phyloP scores from a whole-genome alignment of 2,113 vertebrate genomes.

The Megaceryle torquata region DNA sequence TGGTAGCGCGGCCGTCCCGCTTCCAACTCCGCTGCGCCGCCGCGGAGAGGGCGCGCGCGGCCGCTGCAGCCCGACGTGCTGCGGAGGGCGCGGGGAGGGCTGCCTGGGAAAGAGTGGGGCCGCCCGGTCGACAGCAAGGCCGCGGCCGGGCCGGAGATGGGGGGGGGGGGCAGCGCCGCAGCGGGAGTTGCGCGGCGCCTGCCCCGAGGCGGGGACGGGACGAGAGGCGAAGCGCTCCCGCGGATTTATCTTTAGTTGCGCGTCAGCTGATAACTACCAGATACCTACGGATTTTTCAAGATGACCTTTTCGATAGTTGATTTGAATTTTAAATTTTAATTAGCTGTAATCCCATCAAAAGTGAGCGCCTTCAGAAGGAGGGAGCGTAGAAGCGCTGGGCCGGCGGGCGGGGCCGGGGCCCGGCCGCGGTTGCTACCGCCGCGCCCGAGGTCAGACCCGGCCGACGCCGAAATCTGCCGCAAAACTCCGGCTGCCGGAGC shows the following conservation, averaged over 20 bases:
- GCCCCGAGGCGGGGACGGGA: background rate
- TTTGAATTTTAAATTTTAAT: slow-evolving; percentile 58
- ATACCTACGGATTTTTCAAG: slow-evolving; percentile 6
- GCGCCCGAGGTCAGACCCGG: background rate
- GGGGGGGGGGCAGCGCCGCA: too few species aligned
- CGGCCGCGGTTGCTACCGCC: background rate
- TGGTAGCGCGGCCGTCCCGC: background rate
- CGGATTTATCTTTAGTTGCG: background rate
- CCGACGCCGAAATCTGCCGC: background rate
- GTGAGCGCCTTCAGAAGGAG: background rate
- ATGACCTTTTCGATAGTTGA: slow-evolving; percentile 53
- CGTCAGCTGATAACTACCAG: slow-evolving; percentile 24
- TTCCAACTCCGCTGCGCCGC: background rate
- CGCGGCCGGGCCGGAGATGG: background rate
- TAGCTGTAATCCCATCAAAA: slow-evolving; percentile 28
- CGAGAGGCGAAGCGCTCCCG: background rate
- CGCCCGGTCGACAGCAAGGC: slow-evolving; percentile 10
- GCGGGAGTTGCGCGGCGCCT: background rate
- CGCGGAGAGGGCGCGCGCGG: background rate
- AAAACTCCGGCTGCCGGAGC: background rate
- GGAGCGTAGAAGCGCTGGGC: background rate
- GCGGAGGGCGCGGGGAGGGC: slow-evolving; percentile 56
- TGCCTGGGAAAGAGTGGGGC: background rate
- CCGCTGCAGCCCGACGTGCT: background rate
- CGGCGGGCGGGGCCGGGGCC: background rate